Evolutionary conservation across 2,888 invertebrate species (phyloP).

Genomic region (Bembecia ichneumoniformis): DNA sequence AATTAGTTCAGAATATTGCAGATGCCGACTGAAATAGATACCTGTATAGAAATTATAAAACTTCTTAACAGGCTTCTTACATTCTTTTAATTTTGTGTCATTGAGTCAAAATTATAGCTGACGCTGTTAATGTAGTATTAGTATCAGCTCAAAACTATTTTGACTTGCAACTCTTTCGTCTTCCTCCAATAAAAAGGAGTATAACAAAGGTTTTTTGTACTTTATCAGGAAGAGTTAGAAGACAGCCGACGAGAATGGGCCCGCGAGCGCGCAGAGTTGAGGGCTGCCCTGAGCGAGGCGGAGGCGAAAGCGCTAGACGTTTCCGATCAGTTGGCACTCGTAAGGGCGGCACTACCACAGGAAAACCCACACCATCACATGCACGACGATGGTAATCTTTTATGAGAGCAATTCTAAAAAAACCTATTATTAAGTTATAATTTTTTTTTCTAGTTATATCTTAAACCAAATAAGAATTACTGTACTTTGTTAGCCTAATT

Average conservation of each 20-base stretch:
- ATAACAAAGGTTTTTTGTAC: slow-evolving; percentile 14
- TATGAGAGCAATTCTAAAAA: too few relatives aligned
- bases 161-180: background rate
- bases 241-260: slow-evolving; percentile 81
- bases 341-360: slow-evolving; percentile 67
- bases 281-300: slow-evolving; percentile 78
- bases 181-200: background rate
- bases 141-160: background rate
- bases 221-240: slow-evolving; percentile 82
- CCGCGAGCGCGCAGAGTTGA: slow-evolving; percentile 78
- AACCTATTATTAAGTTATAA: too few relatives aligned
- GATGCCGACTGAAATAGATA: too few relatives aligned
- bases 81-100: too few relatives aligned
- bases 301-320: slow-evolving; percentile 84
- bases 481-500: too few relatives aligned
- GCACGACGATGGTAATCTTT: slow-evolving; percentile 42
- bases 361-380: slow-evolving; percentile 49
- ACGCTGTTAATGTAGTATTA: too few relatives aligned
- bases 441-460: too few relatives aligned
- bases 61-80: too few relatives aligned
- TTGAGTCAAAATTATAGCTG: too few relatives aligned
- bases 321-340: slow-evolving; percentile 64
- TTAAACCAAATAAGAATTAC: too few relatives aligned
- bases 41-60: too few relatives aligned
- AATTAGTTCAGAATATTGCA: too few relatives aligned